Evolutionary conservation across 2,797 vertebrate species (phyloP), one percentile per base, ranked within the genome.

Genomic region (Pangasius sanitwongsei): DNA sequence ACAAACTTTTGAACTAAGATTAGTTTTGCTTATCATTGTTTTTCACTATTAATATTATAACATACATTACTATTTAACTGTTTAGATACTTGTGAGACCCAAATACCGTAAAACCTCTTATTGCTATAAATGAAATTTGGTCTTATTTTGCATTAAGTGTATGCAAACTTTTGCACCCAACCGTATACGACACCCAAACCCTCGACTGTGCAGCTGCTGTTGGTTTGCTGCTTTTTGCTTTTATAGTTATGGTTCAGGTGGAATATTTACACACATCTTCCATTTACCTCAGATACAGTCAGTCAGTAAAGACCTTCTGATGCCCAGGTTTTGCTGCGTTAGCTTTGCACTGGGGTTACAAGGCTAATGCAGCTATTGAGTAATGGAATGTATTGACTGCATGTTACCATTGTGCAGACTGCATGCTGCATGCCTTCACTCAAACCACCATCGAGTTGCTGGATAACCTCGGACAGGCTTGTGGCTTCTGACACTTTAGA

Each of bases 381-480:
- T 67, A 67, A 69, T 34, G 44, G 44, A 53, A 85, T 34, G 28
- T 55, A 69, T 53, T 85, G 65, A 69, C 31, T 85, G 48, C 83
- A 34, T 85, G 44, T 85, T 85, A 85, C 11, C 18, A 4, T n/a
- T 67, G 61, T 67, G 44, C 41, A 67, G 67, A 84, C 61, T 50
- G 41, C 82, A 50, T n/a, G 28, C 59, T n/a, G 59, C 34, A 37
- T 37, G 34, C 31, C 63, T 20, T 34, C 20, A 55, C 20, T 74
- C 70, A 44, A 61, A 86, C 70, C 70, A 31, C 85, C 85, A 77
- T 28, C 5, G 28, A 16, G 25, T 18, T 86, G 25, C 77, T 77
- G 48, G 57, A 86, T 75, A 77, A 77, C 70, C 85, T 75, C 69
- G 63, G 18, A 59, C 55, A 48, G 85, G 31, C 85, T 55, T 63